phyloP scores from a whole-genome alignment of 2,113 vertebrate species.

The Calidris pugnax region DNA sequence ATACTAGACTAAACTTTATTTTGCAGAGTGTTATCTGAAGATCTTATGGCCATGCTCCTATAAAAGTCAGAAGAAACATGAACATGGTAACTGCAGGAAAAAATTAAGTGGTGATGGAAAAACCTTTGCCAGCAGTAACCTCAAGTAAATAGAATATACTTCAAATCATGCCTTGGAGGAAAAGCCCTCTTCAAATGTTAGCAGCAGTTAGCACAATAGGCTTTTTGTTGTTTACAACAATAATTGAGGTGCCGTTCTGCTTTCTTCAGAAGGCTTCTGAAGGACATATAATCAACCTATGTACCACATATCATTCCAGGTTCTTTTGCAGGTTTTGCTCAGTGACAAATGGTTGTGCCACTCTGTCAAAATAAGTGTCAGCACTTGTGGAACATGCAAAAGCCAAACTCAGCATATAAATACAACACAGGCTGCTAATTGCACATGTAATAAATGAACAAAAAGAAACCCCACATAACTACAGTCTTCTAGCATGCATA shows the following conservation, averaged over 20 bases:
- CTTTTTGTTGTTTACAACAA: slow-evolving; percentile 36
- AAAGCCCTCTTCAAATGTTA: slow-evolving; percentile 9
- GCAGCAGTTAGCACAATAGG: background rate
- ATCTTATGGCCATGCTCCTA: background rate
- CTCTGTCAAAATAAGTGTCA: background rate
- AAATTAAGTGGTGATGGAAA: background rate
- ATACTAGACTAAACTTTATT: background rate
- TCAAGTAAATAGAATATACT: background rate
- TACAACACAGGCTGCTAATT: background rate
- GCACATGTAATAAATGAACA: background rate
- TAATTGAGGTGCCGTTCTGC: background rate
- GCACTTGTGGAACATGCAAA: background rate
- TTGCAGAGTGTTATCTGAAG: background rate
- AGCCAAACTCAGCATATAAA: slow-evolving; percentile 1
- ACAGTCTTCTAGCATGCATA: background rate
- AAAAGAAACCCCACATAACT: background rate
- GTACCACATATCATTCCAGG: slow-evolving; percentile 24
- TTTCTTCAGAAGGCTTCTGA: slow-evolving; percentile 28
- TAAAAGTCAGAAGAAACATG: background rate
- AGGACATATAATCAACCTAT: background rate
- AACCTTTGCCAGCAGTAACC: background rate
- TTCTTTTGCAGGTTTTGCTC: slow-evolving; percentile 11
- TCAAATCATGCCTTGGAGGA: slow-evolving; percentile 12
- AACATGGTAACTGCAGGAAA: background rate
- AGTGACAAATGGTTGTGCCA: slow-evolving; percentile 11